phyloP scores from a whole-genome alignment of 2,113 vertebrate species.

The Lophochroa leadbeateri region DNA sequence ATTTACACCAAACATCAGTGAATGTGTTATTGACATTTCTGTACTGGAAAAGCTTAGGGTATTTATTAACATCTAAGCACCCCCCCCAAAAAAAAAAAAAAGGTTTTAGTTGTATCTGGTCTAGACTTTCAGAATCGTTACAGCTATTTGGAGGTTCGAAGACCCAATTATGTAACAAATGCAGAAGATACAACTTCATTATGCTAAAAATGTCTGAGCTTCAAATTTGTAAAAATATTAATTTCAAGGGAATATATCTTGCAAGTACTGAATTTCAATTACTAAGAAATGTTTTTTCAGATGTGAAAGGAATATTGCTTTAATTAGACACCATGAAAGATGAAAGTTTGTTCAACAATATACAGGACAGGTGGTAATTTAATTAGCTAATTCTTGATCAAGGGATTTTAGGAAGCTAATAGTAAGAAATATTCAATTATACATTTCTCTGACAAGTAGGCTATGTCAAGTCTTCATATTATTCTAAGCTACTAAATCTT shows the following conservation, averaged over 20 bases:
- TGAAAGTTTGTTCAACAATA: background rate
- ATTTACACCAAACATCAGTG: background rate
- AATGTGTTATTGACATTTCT: background rate
- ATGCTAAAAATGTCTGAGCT: background rate
- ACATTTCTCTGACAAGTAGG: background rate
- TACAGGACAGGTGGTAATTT: background rate
- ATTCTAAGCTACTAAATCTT: background rate
- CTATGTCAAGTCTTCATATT: background rate
- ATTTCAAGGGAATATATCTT: background rate
- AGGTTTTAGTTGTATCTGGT: background rate
- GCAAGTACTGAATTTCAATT: background rate
- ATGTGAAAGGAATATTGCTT: constrained; percentile 8
- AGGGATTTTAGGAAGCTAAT: constrained; percentile 19
- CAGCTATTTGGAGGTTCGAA: constrained; percentile 5
- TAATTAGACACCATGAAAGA: constrained; percentile 8
- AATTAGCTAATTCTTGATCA: constrained; percentile 36
- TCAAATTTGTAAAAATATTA: background rate
- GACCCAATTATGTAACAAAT: background rate
- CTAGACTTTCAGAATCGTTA: constrained; percentile 1
- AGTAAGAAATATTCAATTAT: background rate
- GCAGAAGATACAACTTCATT: background rate
- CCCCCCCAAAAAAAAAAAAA: background rate
- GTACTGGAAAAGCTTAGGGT: background rate
- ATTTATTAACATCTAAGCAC: background rate
- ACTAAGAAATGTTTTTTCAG: constrained; percentile 32